Evolutionary conservation across 2,888 invertebrate genomes (phyloP).

Genomic region (Urechis unicinctus): DNA sequence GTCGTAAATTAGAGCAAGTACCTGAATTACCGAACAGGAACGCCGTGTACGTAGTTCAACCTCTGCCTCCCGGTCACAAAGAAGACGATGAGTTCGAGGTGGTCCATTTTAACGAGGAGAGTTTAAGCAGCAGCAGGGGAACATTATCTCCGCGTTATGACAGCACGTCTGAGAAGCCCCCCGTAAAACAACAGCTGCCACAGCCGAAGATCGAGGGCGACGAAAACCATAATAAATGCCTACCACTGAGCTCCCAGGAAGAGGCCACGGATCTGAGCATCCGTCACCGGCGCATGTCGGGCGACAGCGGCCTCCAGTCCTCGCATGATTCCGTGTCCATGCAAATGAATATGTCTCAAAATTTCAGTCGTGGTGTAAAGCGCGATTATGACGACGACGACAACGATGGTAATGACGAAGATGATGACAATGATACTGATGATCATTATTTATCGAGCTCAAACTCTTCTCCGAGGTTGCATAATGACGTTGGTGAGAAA

Average conservation of each 20-base stretch:
- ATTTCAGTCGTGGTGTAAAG: neutral
- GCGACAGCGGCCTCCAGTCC: constrained; percentile 1
- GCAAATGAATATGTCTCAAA: neutral
- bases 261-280: constrained; percentile 11
- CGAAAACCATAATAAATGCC: neutral
- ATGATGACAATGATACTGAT: neutral
- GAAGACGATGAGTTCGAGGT: constrained; percentile 19
- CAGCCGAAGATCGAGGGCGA: neutral
- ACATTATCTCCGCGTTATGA: too few species aligned
- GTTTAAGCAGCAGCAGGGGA: too few species aligned
- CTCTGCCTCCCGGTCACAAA: constrained; percentile 8
- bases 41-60: constrained; percentile 40
- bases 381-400: neutral
- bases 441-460: neutral
- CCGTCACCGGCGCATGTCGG: constrained; percentile 4
- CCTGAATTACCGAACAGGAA: constrained; percentile 45
- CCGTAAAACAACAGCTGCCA: too few species aligned
- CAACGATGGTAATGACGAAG: neutral
- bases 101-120: constrained; percentile 25
- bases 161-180: neutral
- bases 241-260: neutral
- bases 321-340: neutral
- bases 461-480: constrained; percentile 4
- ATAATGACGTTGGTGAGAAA: neutral
- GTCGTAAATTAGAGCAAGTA: constrained; percentile 7